A percentile compares a stretch with the other conserved stretches of the same genome.
Evolutionary conservation across 2,113 vertebrate genomes (phyloP).

Genomic region (Lampris megalopsis): DNA sequence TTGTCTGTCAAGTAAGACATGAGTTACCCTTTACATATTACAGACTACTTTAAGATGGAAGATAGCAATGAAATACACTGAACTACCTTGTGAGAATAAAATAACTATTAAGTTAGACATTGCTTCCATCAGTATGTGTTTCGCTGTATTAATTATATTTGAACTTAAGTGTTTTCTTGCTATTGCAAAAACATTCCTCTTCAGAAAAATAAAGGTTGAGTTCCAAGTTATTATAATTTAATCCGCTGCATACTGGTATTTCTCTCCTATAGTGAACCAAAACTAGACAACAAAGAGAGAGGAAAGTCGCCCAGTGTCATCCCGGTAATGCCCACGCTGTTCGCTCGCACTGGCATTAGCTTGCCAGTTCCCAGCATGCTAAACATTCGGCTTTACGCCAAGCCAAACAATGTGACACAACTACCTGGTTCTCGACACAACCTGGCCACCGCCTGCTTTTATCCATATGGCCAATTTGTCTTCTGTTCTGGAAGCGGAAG

Average conservation of each 20-base stretch:
- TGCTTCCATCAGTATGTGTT: no score
- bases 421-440: constrained; percentile 68
- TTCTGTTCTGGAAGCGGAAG: constrained; percentile 33
- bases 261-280: neutral
- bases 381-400: constrained; percentile 68
- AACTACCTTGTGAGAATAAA: no score
- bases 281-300: constrained; percentile 10
- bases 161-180: no score
- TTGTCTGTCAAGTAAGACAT: no score
- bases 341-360: constrained; percentile 52
- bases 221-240: no score
- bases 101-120: no score
- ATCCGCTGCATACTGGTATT: neutral
- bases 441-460: constrained; percentile 66
- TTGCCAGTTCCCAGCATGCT: constrained; percentile 63
- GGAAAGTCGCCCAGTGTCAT: constrained; percentile 47
- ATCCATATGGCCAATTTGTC: constrained; percentile 66
- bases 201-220: neutral
- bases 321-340: constrained; percentile 44
- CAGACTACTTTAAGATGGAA: no score
- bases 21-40: no score
- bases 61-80: no score
- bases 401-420: constrained; percentile 67
- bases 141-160: no score
- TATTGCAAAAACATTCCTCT: neutral